Base-by-base conservation (phyloP, 1,140 invertebrate genomes). In the Hycleus cichorii region DNA sequence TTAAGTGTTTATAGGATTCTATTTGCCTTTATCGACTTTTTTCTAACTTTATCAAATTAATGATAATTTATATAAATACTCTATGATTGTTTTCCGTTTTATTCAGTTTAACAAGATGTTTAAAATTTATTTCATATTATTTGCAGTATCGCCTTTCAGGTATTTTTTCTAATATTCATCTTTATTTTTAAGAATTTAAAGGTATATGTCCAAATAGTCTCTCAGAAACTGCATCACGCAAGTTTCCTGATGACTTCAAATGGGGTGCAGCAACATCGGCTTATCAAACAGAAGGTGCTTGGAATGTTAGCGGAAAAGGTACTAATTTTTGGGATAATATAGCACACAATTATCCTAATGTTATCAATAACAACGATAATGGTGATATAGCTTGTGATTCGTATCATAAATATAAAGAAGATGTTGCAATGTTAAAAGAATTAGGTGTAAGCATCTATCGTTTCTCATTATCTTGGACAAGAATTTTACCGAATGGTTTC, bases 251-350 rank as follows among this genome's bases (percentile, higher is more conserved):
- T n/a, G 71, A 72, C 40, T 79, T 80, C 54, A 58, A 71, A 38
- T 78, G 77, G 55, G 77, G 77, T 18, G 68, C 70, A 6, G 73
- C 75, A 0, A 73, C 77, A 1, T 66, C 77, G 0, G 47, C 82
- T 2, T 84, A 84, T 71, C 85, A 87, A 76, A 80, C 87, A 32
- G 85, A 88, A 76, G 85, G 85, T 42, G 84, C 71, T n/a, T 88
- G 85, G 64, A 58, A 63, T 49, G 56, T 49, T 53, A 59, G 63
- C 42, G 66, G 63, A 38, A 68, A 68, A 61, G 68, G 69, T 12
- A 64, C 70, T 63, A 77, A 59, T 62, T 53, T 68, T 9, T 77
- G 72, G 76, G 75, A 77, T 38, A 32, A 57, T 11, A 72, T 64
- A 43, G 54, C 57, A 2, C 76, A 78, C 39, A 11, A 54, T 2